Evolutionary conservation across 2,888 invertebrate genomes (phyloP).

Genomic region (Nasonia oneida): DNA sequence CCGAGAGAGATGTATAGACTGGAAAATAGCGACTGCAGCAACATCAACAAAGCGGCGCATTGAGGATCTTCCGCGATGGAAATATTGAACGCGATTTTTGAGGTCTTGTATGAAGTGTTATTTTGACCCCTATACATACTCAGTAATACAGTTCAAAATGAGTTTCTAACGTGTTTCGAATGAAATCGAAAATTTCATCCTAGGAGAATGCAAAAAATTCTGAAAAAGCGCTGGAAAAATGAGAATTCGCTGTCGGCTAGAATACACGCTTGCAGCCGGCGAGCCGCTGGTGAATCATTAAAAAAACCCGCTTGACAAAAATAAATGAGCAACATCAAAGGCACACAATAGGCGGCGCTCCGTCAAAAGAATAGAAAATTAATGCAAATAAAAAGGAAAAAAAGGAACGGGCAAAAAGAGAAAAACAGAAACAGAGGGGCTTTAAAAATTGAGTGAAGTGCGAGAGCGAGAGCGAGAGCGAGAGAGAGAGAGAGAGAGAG

Average conservation of each 20-base stretch:
- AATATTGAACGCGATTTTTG: too few relatives aligned
- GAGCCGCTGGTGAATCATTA: neutral
- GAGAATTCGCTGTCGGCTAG: neutral
- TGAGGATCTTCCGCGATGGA: neutral
- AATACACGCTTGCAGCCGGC: neutral
- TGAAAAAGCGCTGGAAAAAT: neutral
- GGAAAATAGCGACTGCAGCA: neutral
- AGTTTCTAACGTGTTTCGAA: neutral
- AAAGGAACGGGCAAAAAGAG: neutral
- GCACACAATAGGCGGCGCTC: neutral
- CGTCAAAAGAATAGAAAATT: conserved; percentile 14
- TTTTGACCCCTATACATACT: too few relatives aligned
- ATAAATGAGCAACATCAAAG: conserved; percentile 9
- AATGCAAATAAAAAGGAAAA: conserved; percentile 3
- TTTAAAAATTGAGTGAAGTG: conserved; percentile 14
- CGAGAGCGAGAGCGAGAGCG: neutral
- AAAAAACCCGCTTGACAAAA: neutral
- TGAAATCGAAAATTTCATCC: neutral
- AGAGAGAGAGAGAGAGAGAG: neutral
- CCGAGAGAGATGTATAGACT: neutral
- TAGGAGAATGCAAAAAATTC: neutral
- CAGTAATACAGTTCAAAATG: too few relatives aligned
- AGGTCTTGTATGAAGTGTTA: too few relatives aligned
- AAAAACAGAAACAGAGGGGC: neutral
- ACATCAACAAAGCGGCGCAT: neutral